Base-by-base conservation (phyloP, 2,797 vertebrate genomes). In the Helostoma temminkii region DNA sequence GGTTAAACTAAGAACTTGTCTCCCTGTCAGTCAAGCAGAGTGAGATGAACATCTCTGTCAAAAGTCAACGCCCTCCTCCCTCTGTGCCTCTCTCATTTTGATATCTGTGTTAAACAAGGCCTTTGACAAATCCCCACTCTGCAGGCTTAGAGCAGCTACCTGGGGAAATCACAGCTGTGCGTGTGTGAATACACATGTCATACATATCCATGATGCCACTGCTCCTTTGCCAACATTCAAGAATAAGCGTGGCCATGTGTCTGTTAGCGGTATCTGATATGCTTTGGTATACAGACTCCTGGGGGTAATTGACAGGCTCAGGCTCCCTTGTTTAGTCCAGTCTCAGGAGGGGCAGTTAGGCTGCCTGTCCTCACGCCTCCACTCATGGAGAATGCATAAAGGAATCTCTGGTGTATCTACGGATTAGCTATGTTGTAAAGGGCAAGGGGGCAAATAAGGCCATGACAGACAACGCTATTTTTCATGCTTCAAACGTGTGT, bases 121-220 rank as follows among this genome's bases (percentile, higher is more conserved):
- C 58, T 83, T 82, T 7, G 60, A 85, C 83, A 92, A 91, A 86
- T 84, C 88, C 88, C 80, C 65, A 71, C 71, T 62, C 66, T 60
- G 63, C 83, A 75, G 82, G 86, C 82, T 88, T 82, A 89, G 63
- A 71, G 56, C 39, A 16, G 69, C 84, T 83, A 88, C 85, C 92
- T 77, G 80, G 90, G 93, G 93, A 93, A 93, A 94, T 94, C 91
- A 92, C 88, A 84, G 78, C 82, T 84, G 82, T 80, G 81, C 80
- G 74, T 32, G 28, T 68, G 66, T 80, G 63, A 63, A 66, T 56
- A 80, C 54, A 21, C 62, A 78, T 85, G 84, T 88, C 85, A 90
- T 92, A 87, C 89, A 89, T 90, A 91, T 89, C 88, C 88, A 90
- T 91, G 82, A 90, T 83, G 80, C 89, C 85, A 68, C 83, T 28